Evolutionary conservation across 2,113 vertebrate species (phyloP), one percentile per base, ranked within the genome.

Genomic region (Procapra przewalskii): DNA sequence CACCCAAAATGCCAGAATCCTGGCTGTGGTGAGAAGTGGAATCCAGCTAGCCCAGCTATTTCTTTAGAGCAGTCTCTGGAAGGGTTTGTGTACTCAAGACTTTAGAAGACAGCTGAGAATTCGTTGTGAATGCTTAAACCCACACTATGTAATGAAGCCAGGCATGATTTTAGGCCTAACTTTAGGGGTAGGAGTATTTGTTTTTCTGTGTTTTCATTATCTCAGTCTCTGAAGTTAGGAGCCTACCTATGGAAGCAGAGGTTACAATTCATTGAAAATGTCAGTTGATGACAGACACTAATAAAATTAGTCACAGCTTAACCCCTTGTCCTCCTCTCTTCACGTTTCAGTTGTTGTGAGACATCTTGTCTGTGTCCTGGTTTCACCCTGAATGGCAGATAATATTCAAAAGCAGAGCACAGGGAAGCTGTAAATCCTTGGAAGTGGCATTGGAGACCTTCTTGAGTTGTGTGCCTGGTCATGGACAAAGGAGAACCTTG

Each of bases 91-190:
- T 48, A 96, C 80, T 82, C 59, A 59, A 45, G 75, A 48, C 36
- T 97, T 97, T 83, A 83, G 85, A 95, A 97, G 82, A 80, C 52
- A 94, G 14, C 36, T 54, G 67, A 94, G 50, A 10, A 88, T 93
- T 94, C 36, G 27, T 88, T 86, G 96, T 88, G 50, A 96, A 94
- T 54, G 40, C 33, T 89, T 95, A 64, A 75, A 40, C 40, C 5
- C 75, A 75, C 43, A 62, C 45, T 91, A 0, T 88, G 21, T 54
- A 71, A 88, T 62, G 77, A 92, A 95, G 54, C 77, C 19, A 88
- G 33, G 13, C 55, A 75, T 86, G 45, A 25, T 21, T 60, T 92
- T 71, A 86, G 92, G 25, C 50, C 79, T 40, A 60, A 59, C 57
- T 83, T 25, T 71, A 40, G n/a, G 14, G 10, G 16, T 29, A 83